Percentiles rank a stretch among this genome's conserved stretches.
Conservation (phyloP, 2,888 invertebrate genomes). For the Philonicus albiceps region DNA sequence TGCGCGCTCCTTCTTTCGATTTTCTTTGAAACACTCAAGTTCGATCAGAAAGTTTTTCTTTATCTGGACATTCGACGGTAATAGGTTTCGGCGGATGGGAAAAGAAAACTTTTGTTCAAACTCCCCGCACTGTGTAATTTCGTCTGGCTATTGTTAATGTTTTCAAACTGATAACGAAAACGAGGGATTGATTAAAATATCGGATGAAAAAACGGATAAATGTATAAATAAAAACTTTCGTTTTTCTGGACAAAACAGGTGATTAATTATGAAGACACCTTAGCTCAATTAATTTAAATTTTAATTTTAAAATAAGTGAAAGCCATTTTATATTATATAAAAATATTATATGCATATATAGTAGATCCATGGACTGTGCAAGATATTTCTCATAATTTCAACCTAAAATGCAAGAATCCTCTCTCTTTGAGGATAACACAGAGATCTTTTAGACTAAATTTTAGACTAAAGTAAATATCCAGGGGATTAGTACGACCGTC, state of each 20-base stretch:
- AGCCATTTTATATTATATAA: too few species aligned
- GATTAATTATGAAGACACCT: too few species aligned
- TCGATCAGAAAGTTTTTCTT: slow-evolving; percentile 20
- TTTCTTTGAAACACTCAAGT: slow-evolving; percentile 8
- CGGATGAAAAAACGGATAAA: not conserved
- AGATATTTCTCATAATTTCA: too few species aligned
- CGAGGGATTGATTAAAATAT: not conserved
- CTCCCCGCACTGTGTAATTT: not conserved
- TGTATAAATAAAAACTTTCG: not conserved
- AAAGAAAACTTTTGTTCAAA: not conserved
- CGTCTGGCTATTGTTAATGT: not conserved
- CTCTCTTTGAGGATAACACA: too few species aligned
- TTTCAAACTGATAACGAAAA: not conserved
- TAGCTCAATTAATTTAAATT: not conserved
- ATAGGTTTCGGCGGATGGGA: not conserved
- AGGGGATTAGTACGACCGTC: too few species aligned
- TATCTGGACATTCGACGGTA: slow-evolving; percentile 21
- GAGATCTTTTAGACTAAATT: too few species aligned
- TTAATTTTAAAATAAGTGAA: not conserved
- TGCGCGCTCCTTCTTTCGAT: not conserved
- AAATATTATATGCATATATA: too few species aligned
- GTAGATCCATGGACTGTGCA: too few species aligned
- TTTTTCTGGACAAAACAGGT: not conserved
- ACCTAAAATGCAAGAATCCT: too few species aligned
- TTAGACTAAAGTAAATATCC: too few species aligned